These are phyloP conservation scores for Wiebesia pumilae DNA, from an alignment of 1,140 invertebrate species.

Conservation along the genomic window DNA sequence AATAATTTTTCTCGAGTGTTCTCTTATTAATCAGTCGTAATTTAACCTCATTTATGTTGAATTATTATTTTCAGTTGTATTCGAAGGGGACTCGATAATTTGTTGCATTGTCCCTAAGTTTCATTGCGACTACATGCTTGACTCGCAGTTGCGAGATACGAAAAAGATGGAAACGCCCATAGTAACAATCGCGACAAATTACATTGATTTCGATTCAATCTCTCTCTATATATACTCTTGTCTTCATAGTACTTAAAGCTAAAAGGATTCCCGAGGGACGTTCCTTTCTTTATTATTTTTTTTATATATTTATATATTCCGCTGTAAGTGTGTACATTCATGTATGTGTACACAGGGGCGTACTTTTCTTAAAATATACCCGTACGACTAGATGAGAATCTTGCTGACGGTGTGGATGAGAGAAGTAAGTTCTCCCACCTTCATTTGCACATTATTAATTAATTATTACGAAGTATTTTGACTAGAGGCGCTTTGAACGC, in stretches of 20 bases:
- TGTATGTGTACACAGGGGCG: conserved; percentile 26
- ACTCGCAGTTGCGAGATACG: conserved; percentile 3
- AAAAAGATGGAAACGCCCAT: not conserved
- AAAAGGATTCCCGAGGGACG: conserved; percentile 54
- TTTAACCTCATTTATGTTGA: not conserved
- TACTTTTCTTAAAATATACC: conserved; percentile 54
- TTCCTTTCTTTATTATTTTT: conserved; percentile 41
- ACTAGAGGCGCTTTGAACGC: conserved; percentile 40
- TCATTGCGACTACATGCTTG: not conserved
- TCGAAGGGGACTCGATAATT: conserved; percentile 8
- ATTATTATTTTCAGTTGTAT: not conserved
- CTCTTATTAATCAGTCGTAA: not conserved
- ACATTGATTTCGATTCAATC: conserved; percentile 24
- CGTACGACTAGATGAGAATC: conserved; percentile 60
- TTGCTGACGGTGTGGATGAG: conserved; percentile 58
- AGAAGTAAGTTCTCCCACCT: conserved; percentile 38
- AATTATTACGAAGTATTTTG: conserved; percentile 44
- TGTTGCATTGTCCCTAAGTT: not conserved
- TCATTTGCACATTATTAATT: conserved; percentile 3
- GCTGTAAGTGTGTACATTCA: conserved; percentile 9
- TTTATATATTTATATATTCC: conserved; percentile 31
- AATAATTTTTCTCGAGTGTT: not conserved
- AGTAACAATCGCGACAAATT: conserved; percentile 13
- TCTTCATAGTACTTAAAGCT: conserved; percentile 27
- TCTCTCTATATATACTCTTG: conserved; percentile 3